Evolutionary conservation across 2,797 vertebrate genomes (phyloP), one percentile per base, ranked within the genome.

Genomic region (Erethizon dorsatum): DNA sequence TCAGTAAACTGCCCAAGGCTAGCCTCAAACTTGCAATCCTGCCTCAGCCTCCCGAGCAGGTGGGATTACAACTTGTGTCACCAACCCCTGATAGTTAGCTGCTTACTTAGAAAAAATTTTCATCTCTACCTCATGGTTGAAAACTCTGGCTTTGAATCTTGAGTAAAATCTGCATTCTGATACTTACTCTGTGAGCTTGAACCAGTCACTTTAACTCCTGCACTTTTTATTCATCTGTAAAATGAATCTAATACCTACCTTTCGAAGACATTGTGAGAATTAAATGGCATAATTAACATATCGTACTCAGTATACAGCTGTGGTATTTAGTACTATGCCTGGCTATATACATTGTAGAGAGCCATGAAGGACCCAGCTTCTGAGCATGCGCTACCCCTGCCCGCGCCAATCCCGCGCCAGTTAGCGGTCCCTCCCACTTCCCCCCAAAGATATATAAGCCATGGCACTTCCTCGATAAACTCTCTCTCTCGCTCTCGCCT

Each of bases 81-180:
- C 41, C 22, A 28, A 75, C 11, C 41, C 71, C 41, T 28, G 41
- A 73, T 73, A 82, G 90, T 89, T 65, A 93, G 45, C 45, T 92
- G n/a, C 63, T 57, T 80, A 28, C 75, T 80, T 96, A 90, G 37
- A 79, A 96, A 63, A 97, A 73, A 41, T 11, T 41, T 24, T 54
- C 71, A 92, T 4, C 54, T 90, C 8, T 47, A 80, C 3, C 59
- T 73, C 50, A 45, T 54, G 24, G 65, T 61, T 78, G 89, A 95
- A 95, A 78, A 52, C 83, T 85, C 2, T 83, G 67, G 20, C 84
- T 96, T 94, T 89, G 83, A 73, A 80, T 87, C 45, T 92, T 63
- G 26, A 94, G 56, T 88, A 73, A 90, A 96, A 88, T 88, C n/a
- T 94, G 59, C 54, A 61, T 88, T 88, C 90, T 91, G 37, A 78